Evolutionary conservation across 2,113 vertebrate genomes (phyloP).

Genomic region (Alectura lathami): DNA sequence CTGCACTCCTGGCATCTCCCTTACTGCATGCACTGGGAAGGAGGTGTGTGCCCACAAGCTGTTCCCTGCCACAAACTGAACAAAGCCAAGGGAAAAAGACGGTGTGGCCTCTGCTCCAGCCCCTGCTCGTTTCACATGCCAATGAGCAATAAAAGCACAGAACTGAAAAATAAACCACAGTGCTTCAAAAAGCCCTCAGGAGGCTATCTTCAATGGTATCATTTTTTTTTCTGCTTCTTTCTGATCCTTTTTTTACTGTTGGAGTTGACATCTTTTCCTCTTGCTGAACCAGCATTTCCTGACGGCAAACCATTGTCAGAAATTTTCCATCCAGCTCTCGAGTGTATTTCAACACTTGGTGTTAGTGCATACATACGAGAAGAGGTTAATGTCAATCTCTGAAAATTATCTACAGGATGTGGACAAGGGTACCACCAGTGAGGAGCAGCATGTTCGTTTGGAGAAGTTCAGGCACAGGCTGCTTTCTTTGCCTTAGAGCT

Average conservation of each 20-base stretch:
- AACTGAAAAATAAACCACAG: slow-evolving; percentile 10
- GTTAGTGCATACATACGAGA: not conserved
- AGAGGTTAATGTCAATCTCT: not conserved
- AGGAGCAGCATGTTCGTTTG: not conserved
- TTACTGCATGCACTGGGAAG: not conserved
- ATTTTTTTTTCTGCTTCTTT: not conserved
- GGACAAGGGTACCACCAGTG: not conserved
- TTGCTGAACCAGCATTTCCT: slow-evolving; percentile 63
- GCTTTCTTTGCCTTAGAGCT: not conserved
- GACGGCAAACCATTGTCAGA: slow-evolving; percentile 35
- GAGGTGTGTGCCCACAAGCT: not conserved
- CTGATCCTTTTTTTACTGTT: slow-evolving; percentile 6
- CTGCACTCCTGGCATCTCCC: accelerated
- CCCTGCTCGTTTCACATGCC: not conserved
- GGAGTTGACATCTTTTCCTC: slow-evolving; percentile 60
- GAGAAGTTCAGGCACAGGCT: not conserved
- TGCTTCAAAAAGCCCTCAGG: not conserved
- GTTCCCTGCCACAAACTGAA: not conserved
- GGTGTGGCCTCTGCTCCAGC: not conserved
- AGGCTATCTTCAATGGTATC: not conserved
- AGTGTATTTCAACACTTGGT: slow-evolving; percentile 35
- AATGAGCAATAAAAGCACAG: not conserved
- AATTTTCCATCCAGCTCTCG: slow-evolving; percentile 49
- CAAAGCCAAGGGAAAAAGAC: not conserved
- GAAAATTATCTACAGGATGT: not conserved